Conservation (phyloP, 2,113 vertebrate species). For the Sprattus sprattus region DNA sequence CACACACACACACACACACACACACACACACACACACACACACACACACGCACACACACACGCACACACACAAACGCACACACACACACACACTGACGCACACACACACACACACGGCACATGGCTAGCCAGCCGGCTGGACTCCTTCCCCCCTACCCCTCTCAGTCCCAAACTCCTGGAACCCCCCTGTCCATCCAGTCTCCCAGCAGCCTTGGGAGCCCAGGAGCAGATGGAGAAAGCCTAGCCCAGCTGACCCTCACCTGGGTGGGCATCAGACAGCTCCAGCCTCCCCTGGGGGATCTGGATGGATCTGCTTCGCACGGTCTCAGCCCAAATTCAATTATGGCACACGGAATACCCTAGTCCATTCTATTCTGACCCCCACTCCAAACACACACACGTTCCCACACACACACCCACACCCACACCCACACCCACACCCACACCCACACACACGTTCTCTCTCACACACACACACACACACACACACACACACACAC, state of each 20-base stretch:
- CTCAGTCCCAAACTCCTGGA: neutral
- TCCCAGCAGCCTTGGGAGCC: conserved; percentile 27
- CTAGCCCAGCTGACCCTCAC: conserved; percentile 34
- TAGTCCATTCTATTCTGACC: neutral
- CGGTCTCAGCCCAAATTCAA: neutral
- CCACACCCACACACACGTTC: neutral
- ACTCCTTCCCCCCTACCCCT: too few species aligned
- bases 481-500: neutral
- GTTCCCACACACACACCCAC: neutral
- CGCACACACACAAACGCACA: neutral
- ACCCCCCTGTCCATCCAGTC: conserved; percentile 26
- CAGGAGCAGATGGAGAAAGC: conserved; percentile 47
- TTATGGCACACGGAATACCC: conserved; percentile 2
- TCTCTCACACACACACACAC: neutral
- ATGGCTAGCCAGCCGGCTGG: conserved; percentile 6
- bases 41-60: neutral
- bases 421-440: neutral
- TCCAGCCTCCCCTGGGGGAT: conserved; percentile 13
- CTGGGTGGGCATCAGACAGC: conserved; percentile 46
- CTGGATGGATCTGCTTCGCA: neutral
- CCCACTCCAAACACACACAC: conserved; percentile 17
- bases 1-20: conserved; percentile 2
- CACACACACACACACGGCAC: neutral
- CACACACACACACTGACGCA: neutral
- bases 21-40: conserved; percentile 1